A percentile compares a stretch with the other conserved stretches of the same genome.
These are phyloP conservation scores for Valencia hispanica DNA, from an alignment of 2,797 vertebrate species.

Conservation along the genomic window DNA sequence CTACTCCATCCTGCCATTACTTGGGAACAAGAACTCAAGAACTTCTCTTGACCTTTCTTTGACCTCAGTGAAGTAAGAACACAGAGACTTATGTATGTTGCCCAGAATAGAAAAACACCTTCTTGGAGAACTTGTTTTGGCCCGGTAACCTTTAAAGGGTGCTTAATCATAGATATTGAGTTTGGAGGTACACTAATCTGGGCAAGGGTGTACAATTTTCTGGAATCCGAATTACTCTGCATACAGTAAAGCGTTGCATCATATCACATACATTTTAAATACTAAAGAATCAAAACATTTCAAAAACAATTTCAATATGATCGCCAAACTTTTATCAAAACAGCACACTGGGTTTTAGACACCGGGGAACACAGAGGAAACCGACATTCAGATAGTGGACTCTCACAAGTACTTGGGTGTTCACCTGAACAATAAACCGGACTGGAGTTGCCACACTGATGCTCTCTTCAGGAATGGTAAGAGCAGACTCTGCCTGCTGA, in stretches of 20 bases:
- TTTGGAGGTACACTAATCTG: neutral
- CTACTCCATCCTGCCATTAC: neutral
- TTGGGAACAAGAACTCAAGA: neutral
- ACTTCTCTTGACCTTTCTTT: neutral
- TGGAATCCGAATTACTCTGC: neutral
- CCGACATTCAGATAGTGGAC: neutral
- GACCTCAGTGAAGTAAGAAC: neutral
- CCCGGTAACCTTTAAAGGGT: neutral
- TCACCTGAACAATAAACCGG: neutral
- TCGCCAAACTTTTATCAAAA: neutral
- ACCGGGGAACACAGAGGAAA: neutral
- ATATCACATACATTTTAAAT: neutral
- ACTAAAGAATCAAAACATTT: neutral
- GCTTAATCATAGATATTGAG: neutral
- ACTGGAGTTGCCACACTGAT: neutral
- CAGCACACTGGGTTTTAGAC: neutral
- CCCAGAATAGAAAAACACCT: neutral
- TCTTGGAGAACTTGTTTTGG: neutral
- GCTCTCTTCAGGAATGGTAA: no score
- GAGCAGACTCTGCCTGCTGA: no score
- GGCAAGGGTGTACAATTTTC: neutral
- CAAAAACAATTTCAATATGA: neutral
- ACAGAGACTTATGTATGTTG: neutral
- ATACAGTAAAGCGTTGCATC: neutral
- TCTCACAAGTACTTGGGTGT: neutral